Percentiles rank a stretch among this genome's conserved stretches.
phyloP scores from a whole-genome alignment of 1,140 invertebrate genomes.

The Steinernema khuongi region DNA sequence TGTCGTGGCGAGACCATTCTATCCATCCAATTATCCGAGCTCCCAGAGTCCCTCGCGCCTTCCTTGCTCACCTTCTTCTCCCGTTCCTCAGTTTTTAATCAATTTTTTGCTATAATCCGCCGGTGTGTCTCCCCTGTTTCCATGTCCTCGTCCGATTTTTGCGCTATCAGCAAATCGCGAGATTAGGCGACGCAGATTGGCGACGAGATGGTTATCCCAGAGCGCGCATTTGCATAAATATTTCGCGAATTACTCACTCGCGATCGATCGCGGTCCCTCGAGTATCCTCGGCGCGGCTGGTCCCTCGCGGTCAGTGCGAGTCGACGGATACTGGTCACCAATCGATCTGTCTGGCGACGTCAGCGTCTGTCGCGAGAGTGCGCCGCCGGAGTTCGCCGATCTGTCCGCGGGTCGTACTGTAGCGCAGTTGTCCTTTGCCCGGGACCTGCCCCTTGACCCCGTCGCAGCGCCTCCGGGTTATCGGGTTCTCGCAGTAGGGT shows the following conservation, averaged over 20 bases:
- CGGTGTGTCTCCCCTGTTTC: no score
- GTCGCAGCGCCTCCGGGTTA: neutral
- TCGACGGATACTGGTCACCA: neutral
- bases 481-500: neutral
- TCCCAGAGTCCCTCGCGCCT: no score
- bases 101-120: no score
- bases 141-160: no score
- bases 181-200: neutral
- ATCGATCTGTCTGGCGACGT: slow-evolving; percentile 5
- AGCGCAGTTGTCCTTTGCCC: slow-evolving; percentile 2
- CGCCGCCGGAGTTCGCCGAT: neutral
- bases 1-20: no score
- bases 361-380: no score
- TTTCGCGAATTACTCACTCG: slow-evolving; percentile 2
- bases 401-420: neutral
- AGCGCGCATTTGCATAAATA: neutral
- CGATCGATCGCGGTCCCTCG: neutral
- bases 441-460: no score
- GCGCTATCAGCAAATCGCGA: no score
- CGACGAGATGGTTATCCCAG: slow-evolving; percentile 4
- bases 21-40: no score
- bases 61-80: no score
- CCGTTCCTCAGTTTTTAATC: no score
- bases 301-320: neutral
- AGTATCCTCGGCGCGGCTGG: neutral